These are phyloP conservation scores for Alligator sinensis DNA, from an alignment of 2,113 vertebrate species.

Conservation along the genomic window DNA sequence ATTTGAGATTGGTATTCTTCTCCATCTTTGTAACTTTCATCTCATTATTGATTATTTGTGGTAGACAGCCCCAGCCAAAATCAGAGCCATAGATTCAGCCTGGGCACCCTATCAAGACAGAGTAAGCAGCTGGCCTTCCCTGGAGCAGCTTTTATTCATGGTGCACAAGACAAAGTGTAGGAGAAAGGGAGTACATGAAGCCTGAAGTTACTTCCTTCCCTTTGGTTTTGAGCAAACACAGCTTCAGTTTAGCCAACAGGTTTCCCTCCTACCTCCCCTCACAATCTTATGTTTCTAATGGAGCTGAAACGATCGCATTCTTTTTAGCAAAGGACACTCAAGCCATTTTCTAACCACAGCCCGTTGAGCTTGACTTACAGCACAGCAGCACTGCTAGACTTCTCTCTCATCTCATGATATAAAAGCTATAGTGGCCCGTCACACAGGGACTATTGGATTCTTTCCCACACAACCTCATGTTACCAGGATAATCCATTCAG, in stretches of 20 bases:
- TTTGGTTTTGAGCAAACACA: constrained; percentile 45
- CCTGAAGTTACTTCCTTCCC: constrained; percentile 28
- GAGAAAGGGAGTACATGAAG: not conserved
- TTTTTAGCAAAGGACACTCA: not conserved
- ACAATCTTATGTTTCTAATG: not conserved
- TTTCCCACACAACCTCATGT: not conserved
- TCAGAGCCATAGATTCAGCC: not conserved
- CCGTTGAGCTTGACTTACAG: not conserved
- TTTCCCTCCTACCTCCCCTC: constrained; percentile 57
- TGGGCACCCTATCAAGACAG: not conserved
- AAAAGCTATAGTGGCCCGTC: not conserved
- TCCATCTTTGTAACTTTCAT: not conserved
- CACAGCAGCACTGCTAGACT: not conserved
- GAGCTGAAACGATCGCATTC: constrained; percentile 37
- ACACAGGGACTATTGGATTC: fast-evolving
- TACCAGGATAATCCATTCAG: not conserved
- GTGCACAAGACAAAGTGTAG: not conserved
- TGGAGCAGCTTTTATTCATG: constrained; percentile 16
- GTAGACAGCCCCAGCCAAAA: not conserved
- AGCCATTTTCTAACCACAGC: constrained; percentile 13
- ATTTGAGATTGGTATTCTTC: not conserved
- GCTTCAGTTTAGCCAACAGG: constrained; percentile 33
- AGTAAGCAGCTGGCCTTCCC: not conserved
- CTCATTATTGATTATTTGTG: not conserved
- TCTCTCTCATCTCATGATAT: fast-evolving